Evolutionary conservation across 1,140 invertebrate genomes (phyloP), one percentile per base, ranked within the genome.

Genomic region (Pachyrhynchus sulphureomaculatus): DNA sequence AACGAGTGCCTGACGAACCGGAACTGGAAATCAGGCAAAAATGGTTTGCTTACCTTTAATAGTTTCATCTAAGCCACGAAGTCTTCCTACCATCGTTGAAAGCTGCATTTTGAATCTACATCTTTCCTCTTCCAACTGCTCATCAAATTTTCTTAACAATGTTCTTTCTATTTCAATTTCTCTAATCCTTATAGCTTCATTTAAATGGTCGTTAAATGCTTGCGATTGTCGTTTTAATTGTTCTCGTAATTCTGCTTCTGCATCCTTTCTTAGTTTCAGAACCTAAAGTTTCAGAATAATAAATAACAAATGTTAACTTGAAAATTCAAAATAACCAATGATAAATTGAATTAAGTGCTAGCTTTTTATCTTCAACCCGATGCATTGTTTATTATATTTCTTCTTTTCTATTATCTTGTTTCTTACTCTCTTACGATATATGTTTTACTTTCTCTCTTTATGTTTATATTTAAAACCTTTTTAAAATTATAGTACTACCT

Each of bases 21-120:
- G n/a, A n/a, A n/a, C n/a, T n/a, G n/a, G n/a, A n/a, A n/a, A n/a
- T n/a, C n/a, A n/a, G n/a, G n/a, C n/a, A n/a, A n/a, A n/a, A n/a
- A n/a, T n/a, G n/a, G n/a, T n/a, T n/a, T n/a, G n/a, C 83, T 83
- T 75, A 95, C 93, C 84, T 82, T 90, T 88, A 2, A 98, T 80
- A 1, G 91, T 91, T 36, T 86, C 80, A 77, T 96, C 91, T 61
- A 98, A 88, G n/a, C 92, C 95, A 60, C 86, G 85, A 47, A 96
- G 78, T 71, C 91, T 86, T 15, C 90, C 90, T 21, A 94, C 82
- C 77, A 93, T 87, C 0, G 83, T 84, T 2, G 89, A 89, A 10
- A 97, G 77, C 72, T 95, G 87, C 39, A 83, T 79, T 75, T 93
- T 89, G 76, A 87, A 90, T 74, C 79, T 81, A 26, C 81, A 84